Base-by-base conservation (phyloP, 2,797 vertebrate genomes). In the Pseudomugil tenellus region DNA sequence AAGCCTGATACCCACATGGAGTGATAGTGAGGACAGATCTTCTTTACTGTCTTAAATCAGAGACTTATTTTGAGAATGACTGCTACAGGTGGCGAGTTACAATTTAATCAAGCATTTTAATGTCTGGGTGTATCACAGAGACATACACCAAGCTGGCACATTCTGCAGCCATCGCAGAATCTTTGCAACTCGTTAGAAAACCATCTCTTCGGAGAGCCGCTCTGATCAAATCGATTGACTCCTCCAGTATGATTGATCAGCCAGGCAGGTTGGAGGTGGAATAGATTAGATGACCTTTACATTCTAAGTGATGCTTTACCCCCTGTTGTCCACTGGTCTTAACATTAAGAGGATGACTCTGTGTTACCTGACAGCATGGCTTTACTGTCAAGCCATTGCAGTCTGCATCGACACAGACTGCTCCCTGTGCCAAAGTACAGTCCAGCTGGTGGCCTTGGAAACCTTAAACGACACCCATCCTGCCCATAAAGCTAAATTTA, bases 221-320 rank as follows among this genome's bases (percentile, higher is more conserved):
- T 89, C 88, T 89, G 86, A 92, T 92, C 90, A 89, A 82, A 90
- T 91, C 71, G 79, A 92, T 88, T 67, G 81, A 80, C 77, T 88
- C 78, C 84, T 87, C 73, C 62, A 81, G 84, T 78, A 81, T 87
- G 88, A 91, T 91, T 85, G 89, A 91, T 91, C 80, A 84, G 72
- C 60, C 63, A 67, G 67, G 83, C 76, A 79, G 87, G 84, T 84
- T 86, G 85, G 86, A 90, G 80, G 86, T 90, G 79, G 84, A 92
- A 89, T 92, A 85, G 90, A 92, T 91, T 91, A 80, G 84, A 83
- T 90, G 87, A 89, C 90, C 90, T 91, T 91, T 90, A 79, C 68
- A 80, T 85, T 86, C 74, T 80, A 83, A 67, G 83, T 25, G 25
- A 80, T 53, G 66, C 64, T 59, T 71, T 58, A 71, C 75, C 75